Base-by-base conservation (phyloP, 2,113 vertebrate species). In the Melanostigma gelatinosum region DNA sequence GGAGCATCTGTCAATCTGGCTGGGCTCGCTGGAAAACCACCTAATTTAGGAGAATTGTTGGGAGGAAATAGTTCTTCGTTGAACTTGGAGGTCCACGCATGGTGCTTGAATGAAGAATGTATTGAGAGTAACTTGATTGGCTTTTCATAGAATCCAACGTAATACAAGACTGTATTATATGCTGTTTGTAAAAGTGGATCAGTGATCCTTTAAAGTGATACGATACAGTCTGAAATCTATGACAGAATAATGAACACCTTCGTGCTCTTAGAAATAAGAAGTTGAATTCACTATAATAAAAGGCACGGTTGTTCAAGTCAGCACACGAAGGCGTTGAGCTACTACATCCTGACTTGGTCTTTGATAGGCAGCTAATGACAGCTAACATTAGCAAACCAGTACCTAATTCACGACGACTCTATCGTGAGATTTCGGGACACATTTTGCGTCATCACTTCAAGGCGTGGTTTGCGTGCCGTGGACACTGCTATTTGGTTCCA, bases 91-190 rank as follows among this genome's bases (percentile, higher is more conserved):
- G 0, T 3, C 32, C 3, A 32, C 32, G 32, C 32, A 32, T 32
- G 32, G 55, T 74, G 70, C 15, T 48, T 81, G 29, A 46, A 60
- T 74, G 29, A 57, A 22, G 16, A 22, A 71, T 32, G 18, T 0
- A 57, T 20, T 18, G 4, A 63, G 58, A 16, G 27, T 34, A 20
- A 50, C 48, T 60, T 65, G 16, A 42, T 75, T 9, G 34, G 10
- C 38, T 22, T 62, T 42, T 15, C 13, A 46, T 20, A 52, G n/a
- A 54, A 40, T 54, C 5, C 20, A 71, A 24, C 12, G 29, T 52
- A 24, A 16, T 20, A 40, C 32, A 32, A 32, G n/a, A 38, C 42
- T 27, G 27, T 22, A 38, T 69, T 36, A 36, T 34, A 68, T 74
- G 54, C 55, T 62, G 57, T 38, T 22, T 55, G 42, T 29, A 18